A percentile compares a stretch with the other conserved stretches of the same genome.
These are phyloP conservation scores for Acanthochromis polyacanthus DNA, from an alignment of 2,113 vertebrate species.

Conservation along the genomic window DNA sequence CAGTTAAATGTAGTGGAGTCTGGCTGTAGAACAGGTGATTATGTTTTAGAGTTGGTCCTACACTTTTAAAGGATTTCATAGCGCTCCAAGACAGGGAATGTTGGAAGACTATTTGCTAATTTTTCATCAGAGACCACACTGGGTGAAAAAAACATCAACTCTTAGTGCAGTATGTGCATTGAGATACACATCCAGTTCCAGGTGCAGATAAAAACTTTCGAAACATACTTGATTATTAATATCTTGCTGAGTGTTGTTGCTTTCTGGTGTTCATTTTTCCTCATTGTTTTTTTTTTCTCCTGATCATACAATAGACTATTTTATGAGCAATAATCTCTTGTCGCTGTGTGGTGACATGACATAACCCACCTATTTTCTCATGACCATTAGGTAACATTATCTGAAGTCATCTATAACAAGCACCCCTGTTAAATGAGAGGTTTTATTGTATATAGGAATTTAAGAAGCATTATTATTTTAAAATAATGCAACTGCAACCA, in stretches of 20 bases:
- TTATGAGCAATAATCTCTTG: background rate
- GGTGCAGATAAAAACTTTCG: background rate
- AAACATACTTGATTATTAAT: background rate
- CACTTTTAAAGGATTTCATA: conserved; percentile 3
- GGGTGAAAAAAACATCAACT: background rate
- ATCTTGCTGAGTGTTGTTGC: background rate
- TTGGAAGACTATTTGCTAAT: background rate
- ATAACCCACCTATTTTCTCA: background rate
- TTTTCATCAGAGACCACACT: conserved; percentile 3
- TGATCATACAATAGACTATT: background rate
- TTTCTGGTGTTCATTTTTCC: background rate
- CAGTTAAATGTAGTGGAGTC: conserved; percentile 14
- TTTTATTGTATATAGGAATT: background rate
- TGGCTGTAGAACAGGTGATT: background rate
- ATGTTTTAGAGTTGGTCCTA: background rate
- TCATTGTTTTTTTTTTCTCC: background rate
- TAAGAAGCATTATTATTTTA: background rate
- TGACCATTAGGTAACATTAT: background rate
- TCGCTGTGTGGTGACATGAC: background rate
- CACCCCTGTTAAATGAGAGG: background rate
- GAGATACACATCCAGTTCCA: background rate
- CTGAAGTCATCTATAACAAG: background rate
- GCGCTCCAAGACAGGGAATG: background rate
- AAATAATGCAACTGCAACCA: conserved; percentile 16
- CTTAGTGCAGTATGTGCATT: background rate